Base-by-base conservation (phyloP, 2,888 invertebrate species). In the Eupeodes latifasciatus region DNA sequence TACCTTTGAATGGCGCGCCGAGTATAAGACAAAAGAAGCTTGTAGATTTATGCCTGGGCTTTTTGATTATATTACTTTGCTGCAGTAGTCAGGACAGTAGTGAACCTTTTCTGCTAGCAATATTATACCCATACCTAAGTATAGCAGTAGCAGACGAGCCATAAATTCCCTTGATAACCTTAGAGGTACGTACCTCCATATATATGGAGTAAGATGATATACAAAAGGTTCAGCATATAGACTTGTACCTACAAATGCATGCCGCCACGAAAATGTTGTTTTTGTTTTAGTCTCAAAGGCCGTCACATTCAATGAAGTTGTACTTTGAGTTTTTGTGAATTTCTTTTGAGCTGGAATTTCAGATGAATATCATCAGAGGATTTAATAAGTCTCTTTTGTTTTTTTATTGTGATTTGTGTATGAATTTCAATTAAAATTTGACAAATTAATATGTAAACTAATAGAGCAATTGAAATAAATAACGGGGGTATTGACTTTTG, bases 1-100 rank as follows among this genome's bases (percentile, higher is more conserved):
- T 55, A 40, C 7, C 14, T 72, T 67, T 72, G 81, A 81, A 85
- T 74, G 77, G 59, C 40, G 77, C 72, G 55, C 49, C 74, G 59
- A 66, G 14, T 74, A 34, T 57, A 72, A 66, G 51, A 77, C 77
- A 77, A 71, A 64, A 57, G 55, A 47, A 36, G 49, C 71, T 77
- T 79, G 77, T 62, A 40, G 64, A 64, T 55, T 71, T 69, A 49
- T 27, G 27, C 62, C 69, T 71, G 47, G 19, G 75, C 34, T 36
- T 75, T 75, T 62, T 51, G 74, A 59, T 59, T 81, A 49, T 55
- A 57, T 71, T 71, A 71, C 71, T 69, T 36, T 49, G 67, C 75
- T 77, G 71, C 47, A 69, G 61, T 57, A 47, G 47, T 27, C 27
- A 27, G 27, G 1, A 27, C 27, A 27, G 27, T 27, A 27, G 27